Evolutionary conservation across 2,888 invertebrate genomes (phyloP).

Genomic region (Acleris sparsana): DNA sequence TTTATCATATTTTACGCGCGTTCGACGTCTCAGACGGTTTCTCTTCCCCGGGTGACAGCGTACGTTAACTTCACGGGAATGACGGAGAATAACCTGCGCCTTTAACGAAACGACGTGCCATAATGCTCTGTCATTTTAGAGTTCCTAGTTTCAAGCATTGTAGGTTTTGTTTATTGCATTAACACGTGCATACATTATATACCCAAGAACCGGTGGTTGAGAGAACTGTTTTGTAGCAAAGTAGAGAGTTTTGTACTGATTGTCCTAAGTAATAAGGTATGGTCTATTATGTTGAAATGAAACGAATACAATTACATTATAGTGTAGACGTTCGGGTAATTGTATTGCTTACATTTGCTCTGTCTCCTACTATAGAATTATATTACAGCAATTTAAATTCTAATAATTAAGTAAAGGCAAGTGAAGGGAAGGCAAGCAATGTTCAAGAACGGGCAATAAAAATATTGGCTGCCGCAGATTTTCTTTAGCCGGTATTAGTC

Average conservation of each 20-base stretch:
- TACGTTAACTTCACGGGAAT: slow-evolving; percentile 63
- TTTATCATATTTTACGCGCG: slow-evolving; percentile 76
- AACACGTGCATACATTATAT: not conserved
- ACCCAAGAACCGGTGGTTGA: not conserved
- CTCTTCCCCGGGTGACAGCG: slow-evolving; percentile 75
- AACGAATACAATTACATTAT: not conserved
- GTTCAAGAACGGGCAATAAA: not conserved
- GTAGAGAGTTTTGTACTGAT: too few species aligned
- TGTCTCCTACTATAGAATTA: too few species aligned
- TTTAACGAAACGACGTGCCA: slow-evolving; percentile 26
- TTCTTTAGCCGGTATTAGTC: not conserved
- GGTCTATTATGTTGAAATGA: not conserved
- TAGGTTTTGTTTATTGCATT: slow-evolving; percentile 1
- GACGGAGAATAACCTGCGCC: slow-evolving; percentile 55
- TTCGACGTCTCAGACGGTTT: slow-evolving; percentile 75
- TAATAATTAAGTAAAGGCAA: slow-evolving; percentile 1
- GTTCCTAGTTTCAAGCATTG: slow-evolving; percentile 25
- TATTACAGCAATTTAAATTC: not conserved
- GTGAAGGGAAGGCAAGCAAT: not conserved
- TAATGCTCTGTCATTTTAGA: slow-evolving; percentile 36
- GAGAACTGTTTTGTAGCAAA: too few species aligned
- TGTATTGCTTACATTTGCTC: not conserved
- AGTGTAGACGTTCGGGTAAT: not conserved
- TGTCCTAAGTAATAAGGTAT: too few species aligned
- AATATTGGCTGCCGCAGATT: not conserved